These are phyloP conservation scores for Rhingia campestris DNA, from an alignment of 2,888 invertebrate species.

Conservation along the genomic window DNA sequence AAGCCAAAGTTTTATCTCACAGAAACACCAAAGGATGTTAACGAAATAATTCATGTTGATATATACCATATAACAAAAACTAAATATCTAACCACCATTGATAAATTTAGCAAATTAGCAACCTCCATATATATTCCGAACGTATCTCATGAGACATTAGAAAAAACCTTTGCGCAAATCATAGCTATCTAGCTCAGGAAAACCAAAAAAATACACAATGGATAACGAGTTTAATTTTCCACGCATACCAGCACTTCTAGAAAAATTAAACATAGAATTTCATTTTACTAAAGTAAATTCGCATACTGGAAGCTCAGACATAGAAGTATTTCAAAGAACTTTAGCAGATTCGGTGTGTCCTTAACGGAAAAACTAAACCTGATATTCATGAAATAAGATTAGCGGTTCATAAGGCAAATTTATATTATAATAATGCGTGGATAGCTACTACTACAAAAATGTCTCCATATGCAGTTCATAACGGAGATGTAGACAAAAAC, in stretches of 20 bases:
- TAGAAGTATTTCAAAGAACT: constrained; percentile 4
- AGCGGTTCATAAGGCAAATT: neutral
- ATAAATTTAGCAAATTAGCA: constrained; percentile 15
- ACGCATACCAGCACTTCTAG: constrained; percentile 1
- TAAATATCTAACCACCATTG: constrained; percentile 1
- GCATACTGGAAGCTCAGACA: constrained; percentile 10
- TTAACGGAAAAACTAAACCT: neutral
- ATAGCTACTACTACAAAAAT: neutral
- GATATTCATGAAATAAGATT: neutral
- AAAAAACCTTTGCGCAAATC: constrained; percentile 4
- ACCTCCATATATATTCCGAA: no score
- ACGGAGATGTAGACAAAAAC: neutral
- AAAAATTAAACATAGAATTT: constrained; percentile 8
- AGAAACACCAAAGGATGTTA: constrained; percentile 22
- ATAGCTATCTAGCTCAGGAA: constrained; percentile 6
- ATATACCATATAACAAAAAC: no score
- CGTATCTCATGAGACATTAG: constrained; percentile 5
- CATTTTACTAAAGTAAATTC: constrained; percentile 15
- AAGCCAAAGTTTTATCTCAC: constrained; percentile 1
- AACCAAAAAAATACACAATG: constrained; percentile 6
- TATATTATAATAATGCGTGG: neutral
- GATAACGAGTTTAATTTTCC: constrained; percentile 12
- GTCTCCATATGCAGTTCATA: neutral
- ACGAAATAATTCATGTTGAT: constrained; percentile 18
- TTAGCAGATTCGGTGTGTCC: constrained; percentile 1